Percentiles rank a stretch among this genome's conserved stretches.
These are phyloP conservation scores for Chrosomus eos DNA, from an alignment of 2,797 vertebrate genomes.

Conservation along the genomic window DNA sequence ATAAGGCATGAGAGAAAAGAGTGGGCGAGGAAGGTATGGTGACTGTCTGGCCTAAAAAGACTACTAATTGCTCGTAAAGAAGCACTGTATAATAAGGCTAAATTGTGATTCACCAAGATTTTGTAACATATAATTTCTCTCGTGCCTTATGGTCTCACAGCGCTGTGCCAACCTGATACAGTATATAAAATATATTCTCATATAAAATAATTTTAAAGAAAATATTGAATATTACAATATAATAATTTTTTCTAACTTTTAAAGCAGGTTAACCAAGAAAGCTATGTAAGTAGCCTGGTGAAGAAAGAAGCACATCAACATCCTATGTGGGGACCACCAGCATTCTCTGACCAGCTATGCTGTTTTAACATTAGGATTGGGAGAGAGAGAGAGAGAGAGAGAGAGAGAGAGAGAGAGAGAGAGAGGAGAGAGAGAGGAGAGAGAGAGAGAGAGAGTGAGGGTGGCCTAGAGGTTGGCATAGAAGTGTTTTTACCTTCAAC, in stretches of 20 bases:
- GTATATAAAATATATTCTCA: background rate
- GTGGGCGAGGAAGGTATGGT: background rate
- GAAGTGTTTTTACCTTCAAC: conserved; percentile 55
- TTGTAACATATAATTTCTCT: background rate
- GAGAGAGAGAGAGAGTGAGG: conserved; percentile 30
- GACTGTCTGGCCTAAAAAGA: background rate
- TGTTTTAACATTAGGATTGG: conserved; percentile 24
- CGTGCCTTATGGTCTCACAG: conserved; percentile 10
- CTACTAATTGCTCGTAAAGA: background rate
- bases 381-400: conserved; percentile 3
- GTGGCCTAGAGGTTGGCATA: conserved; percentile 49
- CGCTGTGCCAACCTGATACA: conserved; percentile 4
- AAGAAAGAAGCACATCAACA: conserved; percentile 12
- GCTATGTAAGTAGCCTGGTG: background rate
- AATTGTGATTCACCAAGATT: background rate
- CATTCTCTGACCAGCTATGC: conserved; percentile 1
- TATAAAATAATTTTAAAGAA: background rate
- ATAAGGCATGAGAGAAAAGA: background rate
- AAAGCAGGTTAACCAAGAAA: background rate
- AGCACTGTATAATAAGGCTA: background rate
- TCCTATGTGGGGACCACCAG: conserved; percentile 23
- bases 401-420: conserved; percentile 31
- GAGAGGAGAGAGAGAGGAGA: conserved; percentile 28
- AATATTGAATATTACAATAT: background rate
- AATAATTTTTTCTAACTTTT: background rate